Evolutionary conservation across 2,797 vertebrate species (phyloP).

Genomic region (Tadarida brasiliensis): DNA sequence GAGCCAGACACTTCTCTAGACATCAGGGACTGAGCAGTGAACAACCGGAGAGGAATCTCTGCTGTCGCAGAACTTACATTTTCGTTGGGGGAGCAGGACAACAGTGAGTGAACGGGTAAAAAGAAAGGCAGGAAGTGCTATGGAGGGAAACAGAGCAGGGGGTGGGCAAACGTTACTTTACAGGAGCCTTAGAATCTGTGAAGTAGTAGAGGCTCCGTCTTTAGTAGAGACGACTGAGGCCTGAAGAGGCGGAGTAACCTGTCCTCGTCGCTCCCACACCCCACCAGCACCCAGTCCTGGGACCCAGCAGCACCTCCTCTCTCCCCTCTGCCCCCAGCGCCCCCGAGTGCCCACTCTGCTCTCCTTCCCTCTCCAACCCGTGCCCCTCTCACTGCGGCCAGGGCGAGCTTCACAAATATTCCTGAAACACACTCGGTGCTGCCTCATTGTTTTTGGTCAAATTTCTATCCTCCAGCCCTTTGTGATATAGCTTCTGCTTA

Average conservation of each 20-base stretch:
- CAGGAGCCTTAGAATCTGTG: neutral
- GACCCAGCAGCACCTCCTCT: neutral
- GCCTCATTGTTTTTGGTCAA: neutral
- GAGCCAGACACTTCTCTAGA: neutral
- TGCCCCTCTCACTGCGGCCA: neutral
- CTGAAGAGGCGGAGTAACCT: neutral
- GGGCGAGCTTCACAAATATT: neutral
- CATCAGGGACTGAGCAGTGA: neutral
- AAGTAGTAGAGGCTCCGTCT: neutral
- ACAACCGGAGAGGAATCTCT: neutral
- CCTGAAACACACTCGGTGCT: neutral
- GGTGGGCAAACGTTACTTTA: no score
- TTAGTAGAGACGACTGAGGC: neutral
- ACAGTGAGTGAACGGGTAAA: neutral
- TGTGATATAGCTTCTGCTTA: neutral
- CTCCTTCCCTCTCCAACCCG: neutral
- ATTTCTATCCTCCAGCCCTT: neutral
- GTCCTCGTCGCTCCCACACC: neutral
- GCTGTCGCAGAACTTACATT: neutral
- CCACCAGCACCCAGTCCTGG: neutral
- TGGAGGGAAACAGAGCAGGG: neutral
- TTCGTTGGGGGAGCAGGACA: neutral
- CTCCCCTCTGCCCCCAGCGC: neutral
- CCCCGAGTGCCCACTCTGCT: neutral
- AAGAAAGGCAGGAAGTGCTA: neutral